A percentile compares a stretch with the other conserved stretches of the same genome.
Evolutionary conservation across 2,888 invertebrate genomes (phyloP).

Genomic region (Folsomia candida): DNA sequence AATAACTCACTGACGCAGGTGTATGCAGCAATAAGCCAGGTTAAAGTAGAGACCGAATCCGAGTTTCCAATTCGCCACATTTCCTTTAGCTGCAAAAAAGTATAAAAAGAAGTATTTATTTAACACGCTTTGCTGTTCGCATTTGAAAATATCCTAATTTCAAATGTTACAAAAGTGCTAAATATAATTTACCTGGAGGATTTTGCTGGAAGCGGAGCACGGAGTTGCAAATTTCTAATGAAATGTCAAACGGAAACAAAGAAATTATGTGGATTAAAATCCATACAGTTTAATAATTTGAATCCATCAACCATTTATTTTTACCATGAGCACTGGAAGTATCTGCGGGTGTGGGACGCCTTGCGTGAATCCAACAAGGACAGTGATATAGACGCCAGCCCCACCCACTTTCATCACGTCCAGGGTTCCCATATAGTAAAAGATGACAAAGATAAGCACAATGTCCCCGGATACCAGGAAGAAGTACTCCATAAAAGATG

Average conservation of each 20-base stretch:
- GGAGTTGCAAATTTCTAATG: slow-evolving; percentile 71
- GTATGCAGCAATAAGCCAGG: slow-evolving; percentile 77
- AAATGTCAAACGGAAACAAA: slow-evolving; percentile 1
- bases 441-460: slow-evolving; percentile 67
- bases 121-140: no score
- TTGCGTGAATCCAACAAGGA: slow-evolving; percentile 57
- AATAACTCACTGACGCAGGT: slow-evolving; percentile 73
- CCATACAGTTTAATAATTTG: no score
- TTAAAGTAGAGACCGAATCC: slow-evolving; percentile 71
- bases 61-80: slow-evolving; percentile 70
- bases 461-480: slow-evolving; percentile 74
- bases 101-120: no score
- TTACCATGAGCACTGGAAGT: slow-evolving; percentile 65
- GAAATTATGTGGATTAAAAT: no score
- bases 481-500: slow-evolving; percentile 82
- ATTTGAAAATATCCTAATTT: no score
- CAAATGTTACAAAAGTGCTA: no score
- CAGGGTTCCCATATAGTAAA: slow-evolving; percentile 66
- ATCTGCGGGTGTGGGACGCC: slow-evolving; percentile 57
- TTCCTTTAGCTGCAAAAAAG: no score
- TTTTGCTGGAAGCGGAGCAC: slow-evolving; percentile 77
- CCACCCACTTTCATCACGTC: slow-evolving; percentile 54
- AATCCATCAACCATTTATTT: no score
- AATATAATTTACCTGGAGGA: slow-evolving; percentile 73
- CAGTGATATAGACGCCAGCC: slow-evolving; percentile 55